Conservation (phyloP, 2,888 invertebrate genomes). For the Euphydryas editha region DNA sequence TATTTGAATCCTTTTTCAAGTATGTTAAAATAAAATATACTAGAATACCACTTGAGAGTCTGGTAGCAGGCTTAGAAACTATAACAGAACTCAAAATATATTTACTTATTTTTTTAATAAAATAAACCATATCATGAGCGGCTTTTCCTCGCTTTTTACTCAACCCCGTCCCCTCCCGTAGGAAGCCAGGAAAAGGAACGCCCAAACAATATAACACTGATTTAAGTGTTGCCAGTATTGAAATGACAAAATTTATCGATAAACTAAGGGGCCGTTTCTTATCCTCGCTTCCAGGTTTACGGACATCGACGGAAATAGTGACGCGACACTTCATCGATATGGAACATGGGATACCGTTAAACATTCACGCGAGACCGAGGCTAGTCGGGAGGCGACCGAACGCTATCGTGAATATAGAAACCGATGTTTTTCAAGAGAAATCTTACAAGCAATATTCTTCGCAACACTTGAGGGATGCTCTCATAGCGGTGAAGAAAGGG, state of each 20-base stretch:
- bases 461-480: conserved; percentile 74
- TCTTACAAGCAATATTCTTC: conserved; percentile 81
- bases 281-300: conserved; percentile 78
- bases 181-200: conserved; percentile 82
- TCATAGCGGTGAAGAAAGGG: conserved; percentile 80
- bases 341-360: conserved; percentile 74
- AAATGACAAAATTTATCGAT: conserved; percentile 32
- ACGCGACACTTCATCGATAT: conserved; percentile 78
- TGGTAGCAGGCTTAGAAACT: no score
- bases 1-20: no score
- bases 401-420: conserved; percentile 76
- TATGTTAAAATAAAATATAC: no score
- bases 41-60: no score
- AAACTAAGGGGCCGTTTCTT: conserved; percentile 70
- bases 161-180: conserved; percentile 58
- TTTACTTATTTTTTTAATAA: not conserved
- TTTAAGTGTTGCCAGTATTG: conserved; percentile 43
- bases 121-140: conserved; percentile 51
- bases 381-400: conserved; percentile 74
- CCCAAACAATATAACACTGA: conserved; percentile 51
- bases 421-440: conserved; percentile 78
- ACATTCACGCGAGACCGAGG: conserved; percentile 74
- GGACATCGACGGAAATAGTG: conserved; percentile 78
- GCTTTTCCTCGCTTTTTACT: conserved; percentile 81
- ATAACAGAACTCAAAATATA: no score